Evolutionary conservation across 2,888 invertebrate genomes (phyloP).

Genomic region (Papilio demoleus): DNA sequence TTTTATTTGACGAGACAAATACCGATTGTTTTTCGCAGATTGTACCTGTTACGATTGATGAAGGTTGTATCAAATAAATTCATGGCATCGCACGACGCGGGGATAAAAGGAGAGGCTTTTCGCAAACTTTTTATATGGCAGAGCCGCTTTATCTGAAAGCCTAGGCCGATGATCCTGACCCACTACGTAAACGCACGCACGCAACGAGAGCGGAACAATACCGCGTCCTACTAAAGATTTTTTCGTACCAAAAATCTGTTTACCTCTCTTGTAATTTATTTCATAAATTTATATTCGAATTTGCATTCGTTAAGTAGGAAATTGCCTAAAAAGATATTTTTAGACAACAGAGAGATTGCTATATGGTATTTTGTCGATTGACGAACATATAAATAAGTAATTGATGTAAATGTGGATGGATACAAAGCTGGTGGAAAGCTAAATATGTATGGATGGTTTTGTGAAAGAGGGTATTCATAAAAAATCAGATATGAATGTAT

Average conservation of each 20-base stretch:
- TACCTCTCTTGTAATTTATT: not conserved
- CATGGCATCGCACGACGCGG: constrained; percentile 44
- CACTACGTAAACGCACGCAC: constrained; percentile 57
- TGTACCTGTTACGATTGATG: constrained; percentile 55
- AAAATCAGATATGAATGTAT: too few relatives aligned
- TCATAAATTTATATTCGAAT: too few relatives aligned
- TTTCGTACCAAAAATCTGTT: not conserved
- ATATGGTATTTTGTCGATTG: too few relatives aligned
- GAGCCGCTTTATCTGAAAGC: constrained; percentile 63
- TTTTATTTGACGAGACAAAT: constrained; percentile 13
- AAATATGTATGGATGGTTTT: too few relatives aligned
- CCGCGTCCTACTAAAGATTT: constrained; percentile 50
- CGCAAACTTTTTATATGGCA: constrained; percentile 47
- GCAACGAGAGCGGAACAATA: constrained; percentile 49
- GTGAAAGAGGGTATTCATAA: too few relatives aligned
- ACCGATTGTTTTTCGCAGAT: constrained; percentile 28
- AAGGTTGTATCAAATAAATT: constrained; percentile 50
- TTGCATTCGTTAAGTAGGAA: too few relatives aligned
- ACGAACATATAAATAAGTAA: too few relatives aligned
- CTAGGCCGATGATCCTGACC: constrained; percentile 59
- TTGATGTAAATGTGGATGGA: too few relatives aligned
- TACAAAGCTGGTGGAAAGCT: too few relatives aligned
- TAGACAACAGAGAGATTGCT: too few relatives aligned
- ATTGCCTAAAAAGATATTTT: too few relatives aligned
- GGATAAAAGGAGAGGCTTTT: constrained; percentile 47